Conservation (phyloP, 2,797 vertebrate species). For the Crenuchus spilurus region DNA sequence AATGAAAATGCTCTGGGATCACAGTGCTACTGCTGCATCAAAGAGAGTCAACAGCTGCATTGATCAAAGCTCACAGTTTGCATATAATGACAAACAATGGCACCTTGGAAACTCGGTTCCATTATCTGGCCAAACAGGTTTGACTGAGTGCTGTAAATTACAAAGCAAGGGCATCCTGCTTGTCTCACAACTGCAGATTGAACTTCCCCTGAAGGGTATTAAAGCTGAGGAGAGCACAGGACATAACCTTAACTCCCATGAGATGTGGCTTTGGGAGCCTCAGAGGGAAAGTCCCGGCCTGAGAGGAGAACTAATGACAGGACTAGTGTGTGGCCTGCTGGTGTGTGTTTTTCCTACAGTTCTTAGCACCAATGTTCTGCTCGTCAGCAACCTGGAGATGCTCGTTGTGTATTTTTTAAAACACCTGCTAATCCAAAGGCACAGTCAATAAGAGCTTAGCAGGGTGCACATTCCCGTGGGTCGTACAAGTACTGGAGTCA, state of each 20-base stretch:
- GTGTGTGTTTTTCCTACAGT: constrained; percentile 71
- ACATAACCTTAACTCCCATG: constrained; percentile 2
- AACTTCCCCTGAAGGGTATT: background rate
- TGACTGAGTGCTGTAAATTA: constrained; percentile 34
- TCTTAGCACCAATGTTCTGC: constrained; percentile 71
- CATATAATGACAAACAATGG: constrained; percentile 53
- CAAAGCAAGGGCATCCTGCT: constrained; percentile 1
- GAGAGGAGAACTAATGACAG: constrained; percentile 65
- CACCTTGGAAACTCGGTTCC: constrained; percentile 53
- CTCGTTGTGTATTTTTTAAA: constrained; percentile 60
- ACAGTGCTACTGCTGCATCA: constrained; percentile 56
- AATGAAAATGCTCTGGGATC: background rate
- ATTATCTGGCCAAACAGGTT: constrained; percentile 48
- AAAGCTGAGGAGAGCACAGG: background rate
- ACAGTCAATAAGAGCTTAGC: constrained; percentile 9
- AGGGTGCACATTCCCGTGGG: background rate
- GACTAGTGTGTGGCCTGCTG: constrained; percentile 60
- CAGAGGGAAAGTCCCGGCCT: constrained; percentile 62
- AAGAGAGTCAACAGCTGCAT: constrained; percentile 63
- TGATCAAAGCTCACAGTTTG: constrained; percentile 52
- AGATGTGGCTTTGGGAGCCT: constrained; percentile 36
- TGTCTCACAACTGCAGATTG: background rate
- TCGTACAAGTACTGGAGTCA: background rate
- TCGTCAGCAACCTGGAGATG: constrained; percentile 70
- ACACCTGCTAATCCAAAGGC: constrained; percentile 25